phyloP scores from a whole-genome alignment of 1,140 invertebrate genomes.

The Copidosoma floridanum region DNA sequence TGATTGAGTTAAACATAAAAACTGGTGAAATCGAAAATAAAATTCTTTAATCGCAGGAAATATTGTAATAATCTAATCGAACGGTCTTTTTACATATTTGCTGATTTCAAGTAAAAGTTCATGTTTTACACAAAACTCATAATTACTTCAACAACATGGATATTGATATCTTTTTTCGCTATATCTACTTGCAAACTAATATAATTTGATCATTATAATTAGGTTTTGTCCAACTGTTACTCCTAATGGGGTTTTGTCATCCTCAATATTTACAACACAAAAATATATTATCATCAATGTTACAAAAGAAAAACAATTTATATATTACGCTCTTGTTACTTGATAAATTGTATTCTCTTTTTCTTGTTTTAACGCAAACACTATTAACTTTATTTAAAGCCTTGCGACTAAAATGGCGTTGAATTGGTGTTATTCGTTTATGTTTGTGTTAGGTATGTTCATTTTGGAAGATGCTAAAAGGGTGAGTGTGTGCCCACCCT shows the following conservation, averaged over 20 bases:
- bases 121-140: background rate
- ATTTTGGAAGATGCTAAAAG: conserved; percentile 3
- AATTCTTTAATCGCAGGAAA: background rate
- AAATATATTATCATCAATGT: conserved; percentile 40
- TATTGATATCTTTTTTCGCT: conserved; percentile 3
- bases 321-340: conserved; percentile 9
- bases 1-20: conserved; percentile 6
- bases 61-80: background rate
- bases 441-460: no score
- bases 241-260: conserved; percentile 32
- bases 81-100: background rate
- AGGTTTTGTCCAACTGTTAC: conserved; percentile 16
- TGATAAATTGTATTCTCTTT: no score
- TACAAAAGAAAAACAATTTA: conserved; percentile 36
- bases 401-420: conserved; percentile 9
- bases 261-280: conserved; percentile 42
- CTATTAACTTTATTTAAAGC: conserved; percentile 12
- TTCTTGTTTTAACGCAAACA: conserved; percentile 2
- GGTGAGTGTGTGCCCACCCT: background rate
- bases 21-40: background rate
- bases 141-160: background rate
- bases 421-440: conserved; percentile 22
- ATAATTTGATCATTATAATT: background rate
- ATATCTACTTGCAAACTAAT: background rate
- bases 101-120: background rate